Evolutionary conservation across 1,140 invertebrate species (phyloP).

Genomic region (Nilaparvata lugens): DNA sequence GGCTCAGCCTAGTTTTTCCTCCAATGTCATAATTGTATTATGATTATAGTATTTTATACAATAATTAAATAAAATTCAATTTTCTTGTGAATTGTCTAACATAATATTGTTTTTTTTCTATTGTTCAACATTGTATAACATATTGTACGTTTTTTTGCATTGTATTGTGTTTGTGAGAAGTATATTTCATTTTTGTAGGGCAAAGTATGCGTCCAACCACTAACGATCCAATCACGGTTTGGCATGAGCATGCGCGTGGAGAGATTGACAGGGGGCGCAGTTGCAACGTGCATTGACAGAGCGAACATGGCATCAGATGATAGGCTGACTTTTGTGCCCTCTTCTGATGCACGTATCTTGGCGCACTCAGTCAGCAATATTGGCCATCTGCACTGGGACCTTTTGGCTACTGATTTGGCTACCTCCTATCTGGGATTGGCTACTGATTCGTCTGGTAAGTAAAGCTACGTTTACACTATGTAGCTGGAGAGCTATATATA

Average conservation of each 20-base stretch:
- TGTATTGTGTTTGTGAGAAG: too few species aligned
- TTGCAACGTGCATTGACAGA: slow-evolving; percentile 53
- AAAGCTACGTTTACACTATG: too few species aligned
- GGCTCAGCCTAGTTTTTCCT: too few species aligned
- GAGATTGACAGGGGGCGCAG: slow-evolving; percentile 28
- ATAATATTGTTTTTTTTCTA: too few species aligned
- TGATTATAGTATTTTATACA: too few species aligned
- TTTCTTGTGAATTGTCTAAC: too few species aligned
- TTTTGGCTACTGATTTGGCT: neutral
- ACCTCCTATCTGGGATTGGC: neutral
- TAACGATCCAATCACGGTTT: slow-evolving; percentile 66
- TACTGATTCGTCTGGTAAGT: too few species aligned
- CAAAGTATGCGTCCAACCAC: slow-evolving; percentile 59
- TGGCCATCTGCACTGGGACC: neutral
- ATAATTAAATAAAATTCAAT: too few species aligned
- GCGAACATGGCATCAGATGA: slow-evolving; percentile 31
- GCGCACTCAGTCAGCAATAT: neutral
- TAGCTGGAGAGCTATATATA: too few species aligned
- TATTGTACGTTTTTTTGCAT: neutral
- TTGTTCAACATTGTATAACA: too few species aligned
- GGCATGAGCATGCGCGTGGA: too few species aligned
- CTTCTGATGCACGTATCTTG: neutral
- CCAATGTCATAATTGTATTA: too few species aligned
- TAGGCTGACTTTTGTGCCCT: neutral
- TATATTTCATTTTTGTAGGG: slow-evolving; percentile 42